Evolutionary conservation across 64 coral and sea anemone species (phyloP).

Genomic region (Stylophora pistillata): DNA sequence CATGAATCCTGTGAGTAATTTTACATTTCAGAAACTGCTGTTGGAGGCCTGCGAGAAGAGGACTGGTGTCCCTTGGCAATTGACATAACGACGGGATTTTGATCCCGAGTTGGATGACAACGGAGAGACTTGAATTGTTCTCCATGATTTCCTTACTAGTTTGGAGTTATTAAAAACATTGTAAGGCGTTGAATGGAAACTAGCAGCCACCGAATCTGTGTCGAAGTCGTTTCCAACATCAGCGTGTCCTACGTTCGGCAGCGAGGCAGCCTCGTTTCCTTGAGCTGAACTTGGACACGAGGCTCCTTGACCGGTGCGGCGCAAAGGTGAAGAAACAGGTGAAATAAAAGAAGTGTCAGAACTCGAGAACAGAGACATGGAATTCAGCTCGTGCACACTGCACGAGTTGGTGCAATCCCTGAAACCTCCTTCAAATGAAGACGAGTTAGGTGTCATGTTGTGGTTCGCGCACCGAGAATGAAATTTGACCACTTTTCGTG

Average conservation of each 20-base stretch:
- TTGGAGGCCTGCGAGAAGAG: neutral
- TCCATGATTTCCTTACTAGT: neutral
- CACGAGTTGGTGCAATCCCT: neutral
- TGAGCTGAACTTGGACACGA: neutral
- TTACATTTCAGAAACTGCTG: neutral
- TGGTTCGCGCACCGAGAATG: neutral
- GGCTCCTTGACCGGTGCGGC: neutral
- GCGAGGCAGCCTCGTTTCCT: neutral
- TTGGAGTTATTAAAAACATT: neutral
- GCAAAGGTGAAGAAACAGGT: neutral
- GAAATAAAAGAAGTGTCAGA: constrained; percentile 4
- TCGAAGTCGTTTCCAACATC: neutral
- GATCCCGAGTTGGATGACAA: neutral
- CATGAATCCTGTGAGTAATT: too few relatives aligned
- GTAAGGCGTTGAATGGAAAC: constrained; percentile 17
- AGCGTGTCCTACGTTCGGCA: too few relatives aligned
- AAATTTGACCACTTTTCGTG: neutral
- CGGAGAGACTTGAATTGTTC: neutral
- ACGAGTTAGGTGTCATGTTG: neutral
- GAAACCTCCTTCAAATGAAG: neutral
- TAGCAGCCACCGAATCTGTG: neutral
- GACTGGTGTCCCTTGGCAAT: neutral
- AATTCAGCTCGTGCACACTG: neutral
- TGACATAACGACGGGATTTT: neutral
- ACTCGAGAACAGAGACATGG: neutral